Base-by-base conservation (phyloP, 2,888 invertebrate species). In the Metalampra italica region DNA sequence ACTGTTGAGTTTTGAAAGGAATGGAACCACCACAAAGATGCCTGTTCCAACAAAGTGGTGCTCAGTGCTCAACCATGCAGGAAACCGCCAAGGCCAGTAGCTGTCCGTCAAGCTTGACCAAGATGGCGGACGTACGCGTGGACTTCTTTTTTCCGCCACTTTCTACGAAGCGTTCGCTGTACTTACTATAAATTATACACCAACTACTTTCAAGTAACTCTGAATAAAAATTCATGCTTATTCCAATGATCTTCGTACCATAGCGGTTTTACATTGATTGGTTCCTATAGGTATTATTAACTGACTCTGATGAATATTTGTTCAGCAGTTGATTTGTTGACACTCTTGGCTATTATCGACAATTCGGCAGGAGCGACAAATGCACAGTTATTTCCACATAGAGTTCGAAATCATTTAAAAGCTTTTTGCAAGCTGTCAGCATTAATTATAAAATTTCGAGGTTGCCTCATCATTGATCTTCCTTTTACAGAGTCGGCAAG, bases 61-160 rank as follows among this genome's bases (percentile, higher is more conserved):
- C 32, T 46, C 46, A 41, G 41, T 51, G 45, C 32, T 46, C 46
- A 41, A 5, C 49, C 39, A 51, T 49, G 56, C 60, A 65, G 62
- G 64, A 69, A 69, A 55, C 60, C 46, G 49, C 52, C 66, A 69
- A 71, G 69, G 71, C 65, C 67, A 53, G 30, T 55, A 49, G 48
- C 46, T 45, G 55, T 57, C 60, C 62, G 61, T 60, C 60, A 60
- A 64, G 66, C 64, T 52, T 60, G 60, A 64, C 63, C 63, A 68
- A 71, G 56, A 67, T 66, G 68, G 68, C 64, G 59, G 62, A 53
- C 50, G 50, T 50, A 52, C 57, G 51, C 41, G 45, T 51, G 52
- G 54, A 49, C 54, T 51, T 53, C 47, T 56, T 62, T 64, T 62
- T 64, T 60, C 60, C 51, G 48, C 52, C 54, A 68, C 68, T 71